Base-by-base conservation (phyloP, 2,888 invertebrate genomes). In the Clivina fossor region DNA sequence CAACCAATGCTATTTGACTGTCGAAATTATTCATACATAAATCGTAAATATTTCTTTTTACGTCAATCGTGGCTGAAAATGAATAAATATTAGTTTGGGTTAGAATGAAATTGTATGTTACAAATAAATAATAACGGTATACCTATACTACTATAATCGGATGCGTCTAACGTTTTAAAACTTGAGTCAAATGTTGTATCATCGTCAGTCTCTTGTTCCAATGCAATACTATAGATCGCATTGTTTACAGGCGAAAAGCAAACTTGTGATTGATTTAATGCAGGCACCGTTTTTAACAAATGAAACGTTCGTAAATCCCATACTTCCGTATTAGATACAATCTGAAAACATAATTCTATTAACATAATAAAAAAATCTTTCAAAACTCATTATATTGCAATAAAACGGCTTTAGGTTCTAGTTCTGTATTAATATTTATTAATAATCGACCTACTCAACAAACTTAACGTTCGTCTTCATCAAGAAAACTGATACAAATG, bases 221-320 rank as follows among this genome's bases (percentile, higher is more conserved):
- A 78, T 24, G 86, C 83, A 20, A 90, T 84, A 9, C 94, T 93
- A 75, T 95, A 98, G 58, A 98, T 84, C 20, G 92, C 89, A 64
- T 86, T 86, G 63, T 90, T 90, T 50, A 86, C 80, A 2, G 90
- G 86, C 56, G 93, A 95, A 75, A 99, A 99, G 57, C 86, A 81
- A 3, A 96, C 85, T 72, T 81, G 76, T 65, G 93, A 93, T 71
- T 94, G 93, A 70, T 97, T 94, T 59, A 99, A 77, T 0, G 90
- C 87, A 1, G 96, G 92, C 46, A 99, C 96, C 0, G 97, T 97
- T 70, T 94, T 85, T 26, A 99, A 75, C 33, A 99, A 76, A 69
- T 95, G 93, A 73, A 93, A 97, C 33, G 95, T 96, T 63, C 98
- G 78, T 19, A 98, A 74, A 72, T 99, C 99, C 98, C 98, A 99